phyloP scores from a whole-genome alignment of 2,797 vertebrate genomes.

The Pristis pectinata region DNA sequence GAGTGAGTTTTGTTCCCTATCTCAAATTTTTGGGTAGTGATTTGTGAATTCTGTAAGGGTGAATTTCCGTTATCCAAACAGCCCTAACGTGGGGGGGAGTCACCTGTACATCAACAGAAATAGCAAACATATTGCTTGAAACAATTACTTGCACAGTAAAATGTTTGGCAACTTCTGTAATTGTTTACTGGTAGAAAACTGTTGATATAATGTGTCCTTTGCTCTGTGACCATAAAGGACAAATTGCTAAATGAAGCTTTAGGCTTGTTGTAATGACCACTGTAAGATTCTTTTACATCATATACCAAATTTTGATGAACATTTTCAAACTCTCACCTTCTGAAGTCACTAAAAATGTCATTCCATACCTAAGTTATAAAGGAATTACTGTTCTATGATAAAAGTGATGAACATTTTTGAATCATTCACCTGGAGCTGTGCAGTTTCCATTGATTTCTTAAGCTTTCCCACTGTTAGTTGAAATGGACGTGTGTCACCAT shows the following conservation, averaged over 20 bases:
- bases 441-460: slow-evolving; percentile 69
- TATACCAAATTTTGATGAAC: background rate
- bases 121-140: background rate
- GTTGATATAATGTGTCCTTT: background rate
- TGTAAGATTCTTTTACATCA: no score
- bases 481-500: slow-evolving; percentile 68
- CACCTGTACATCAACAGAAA: background rate
- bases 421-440: slow-evolving; percentile 65
- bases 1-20: no score
- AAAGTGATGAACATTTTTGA: background rate
- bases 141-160: background rate
- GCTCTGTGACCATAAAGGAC: background rate
- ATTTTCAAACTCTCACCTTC: background rate
- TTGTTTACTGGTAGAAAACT: background rate
- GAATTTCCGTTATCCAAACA: no score
- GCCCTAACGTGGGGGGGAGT: no score
- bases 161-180: background rate
- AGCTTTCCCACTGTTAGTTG: slow-evolving; percentile 83
- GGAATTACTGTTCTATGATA: background rate
- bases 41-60: no score
- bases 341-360: no score
- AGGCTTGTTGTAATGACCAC: background rate
- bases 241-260: background rate
- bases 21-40: no score
- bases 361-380: background rate